Evolutionary conservation across 2,113 vertebrate genomes (phyloP).

Genomic region (Egretta garzetta): DNA sequence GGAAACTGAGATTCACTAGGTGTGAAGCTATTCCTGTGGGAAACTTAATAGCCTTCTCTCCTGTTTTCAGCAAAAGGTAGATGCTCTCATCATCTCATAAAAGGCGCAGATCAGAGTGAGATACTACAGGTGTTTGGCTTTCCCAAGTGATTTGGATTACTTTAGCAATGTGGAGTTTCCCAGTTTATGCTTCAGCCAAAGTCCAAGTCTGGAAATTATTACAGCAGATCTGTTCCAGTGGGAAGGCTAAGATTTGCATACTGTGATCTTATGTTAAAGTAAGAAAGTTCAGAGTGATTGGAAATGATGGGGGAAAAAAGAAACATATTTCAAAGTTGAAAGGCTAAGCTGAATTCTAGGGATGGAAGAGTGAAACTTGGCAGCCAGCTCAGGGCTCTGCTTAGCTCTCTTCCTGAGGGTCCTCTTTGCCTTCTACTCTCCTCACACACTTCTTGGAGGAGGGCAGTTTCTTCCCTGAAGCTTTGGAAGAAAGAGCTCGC

Average conservation of each 20-base stretch:
- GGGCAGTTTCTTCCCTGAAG: background rate
- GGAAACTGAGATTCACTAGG: slow-evolving; percentile 9
- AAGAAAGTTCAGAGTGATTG: background rate
- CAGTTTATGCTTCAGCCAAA: background rate
- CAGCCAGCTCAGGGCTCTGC: background rate
- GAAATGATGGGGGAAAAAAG: background rate
- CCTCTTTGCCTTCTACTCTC: background rate
- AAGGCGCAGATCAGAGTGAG: background rate
- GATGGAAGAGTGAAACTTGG: background rate
- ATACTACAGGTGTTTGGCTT: slow-evolving; percentile 3
- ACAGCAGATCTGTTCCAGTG: background rate
- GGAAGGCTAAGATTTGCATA: background rate
- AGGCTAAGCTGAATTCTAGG: background rate
- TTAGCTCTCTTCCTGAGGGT: background rate
- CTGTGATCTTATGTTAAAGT: background rate
- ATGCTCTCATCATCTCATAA: slow-evolving; percentile 16
- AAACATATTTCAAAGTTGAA: background rate
- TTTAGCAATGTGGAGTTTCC: background rate
- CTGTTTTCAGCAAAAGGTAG: slow-evolving; percentile 2
- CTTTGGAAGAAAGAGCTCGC: background rate
- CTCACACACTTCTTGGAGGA: background rate
- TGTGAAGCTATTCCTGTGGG: background rate
- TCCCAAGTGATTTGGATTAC: background rate
- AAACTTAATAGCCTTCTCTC: slow-evolving; percentile 13
- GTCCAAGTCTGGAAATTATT: background rate